Base-by-base conservation (phyloP, 2,888 invertebrate species). In the Mylabris sibirica region DNA sequence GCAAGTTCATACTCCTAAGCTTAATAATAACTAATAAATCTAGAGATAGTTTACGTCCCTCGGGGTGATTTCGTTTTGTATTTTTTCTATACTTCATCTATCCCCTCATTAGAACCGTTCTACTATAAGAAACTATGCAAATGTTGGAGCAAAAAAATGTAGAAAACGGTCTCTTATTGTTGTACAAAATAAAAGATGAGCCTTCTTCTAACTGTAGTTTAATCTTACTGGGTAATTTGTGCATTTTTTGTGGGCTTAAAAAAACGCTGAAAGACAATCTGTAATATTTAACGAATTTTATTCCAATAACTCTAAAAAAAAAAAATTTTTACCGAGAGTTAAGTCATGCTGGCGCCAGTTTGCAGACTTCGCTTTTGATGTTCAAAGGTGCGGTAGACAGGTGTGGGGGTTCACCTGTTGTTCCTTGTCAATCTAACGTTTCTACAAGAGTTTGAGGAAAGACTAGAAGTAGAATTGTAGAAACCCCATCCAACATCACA, bases 141-240 rank as follows among this genome's bases (percentile, higher is more conserved):
- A 68, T 62, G 20, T 44, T 17, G 1, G 11, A 57, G 59, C 57
- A 70, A 69, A 72, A 67, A 69, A 65, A 68, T 64, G 67, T 70
- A 71, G 72, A 34, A 72, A 72, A 74, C 74, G 66, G 74, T 72
- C 69, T 64, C 44, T 70, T 68, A 69, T 74, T 74, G 74, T 72
- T 72, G 71, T 73, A 80, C 34, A 14, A 71, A 72, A 71, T 68
- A 66, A 62, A 59, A 65, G 65, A 53, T 60, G 60, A 24, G 26
- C 63, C 59, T 59, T 35, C 63, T 63, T 24, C 62, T 24, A 20
- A 8, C 44, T 53, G 44, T 57, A 22, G 53, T 63, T 60, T 53
- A 49, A 34, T 60, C 3, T 34, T n/a, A 2, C 2, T 20, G 14
- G 3, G 34, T 20, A 12, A 34, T 17, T 14, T 35, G 5, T 24